A percentile compares a stretch with the other conserved stretches of the same genome.
Conservation (phyloP, 2,888 invertebrate species). For the Epistrophe eligans region DNA sequence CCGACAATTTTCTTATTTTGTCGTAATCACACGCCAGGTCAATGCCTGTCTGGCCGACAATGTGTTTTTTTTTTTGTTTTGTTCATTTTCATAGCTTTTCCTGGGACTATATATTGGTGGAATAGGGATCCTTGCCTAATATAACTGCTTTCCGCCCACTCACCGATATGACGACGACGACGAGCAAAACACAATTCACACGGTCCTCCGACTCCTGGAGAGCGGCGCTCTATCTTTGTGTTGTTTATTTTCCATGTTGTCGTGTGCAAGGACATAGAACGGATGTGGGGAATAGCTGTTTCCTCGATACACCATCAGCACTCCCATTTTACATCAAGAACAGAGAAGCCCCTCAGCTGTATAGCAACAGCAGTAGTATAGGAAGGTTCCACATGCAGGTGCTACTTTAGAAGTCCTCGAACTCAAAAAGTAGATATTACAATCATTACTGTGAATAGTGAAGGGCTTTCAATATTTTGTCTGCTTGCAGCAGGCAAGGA, state of each 20-base stretch:
- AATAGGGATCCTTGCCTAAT: slow-evolving; percentile 53
- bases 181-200: slow-evolving; percentile 68
- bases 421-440: slow-evolving; percentile 74
- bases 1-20: slow-evolving; percentile 73
- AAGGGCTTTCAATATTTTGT: slow-evolving; percentile 75
- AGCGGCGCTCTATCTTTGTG: slow-evolving; percentile 47
- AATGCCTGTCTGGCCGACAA: slow-evolving; percentile 76
- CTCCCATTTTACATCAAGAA: background rate
- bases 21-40: slow-evolving; percentile 75
- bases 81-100: slow-evolving; percentile 58
- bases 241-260: slow-evolving; percentile 74
- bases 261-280: slow-evolving; percentile 70
- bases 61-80: slow-evolving; percentile 43
- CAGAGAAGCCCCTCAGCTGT: background rate
- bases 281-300: slow-evolving; percentile 45
- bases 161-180: slow-evolving; percentile 24
- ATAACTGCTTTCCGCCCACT: slow-evolving; percentile 62
- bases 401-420: slow-evolving; percentile 75
- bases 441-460: slow-evolving; percentile 73
- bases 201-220: slow-evolving; percentile 53
- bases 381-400: slow-evolving; percentile 69
- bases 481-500: slow-evolving; percentile 67
- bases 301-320: slow-evolving; percentile 52
- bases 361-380: slow-evolving; percentile 22
- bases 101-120: slow-evolving; percentile 51